Conservation (phyloP, 1,140 invertebrate genomes). For the Dinoponera quadriceps region DNA sequence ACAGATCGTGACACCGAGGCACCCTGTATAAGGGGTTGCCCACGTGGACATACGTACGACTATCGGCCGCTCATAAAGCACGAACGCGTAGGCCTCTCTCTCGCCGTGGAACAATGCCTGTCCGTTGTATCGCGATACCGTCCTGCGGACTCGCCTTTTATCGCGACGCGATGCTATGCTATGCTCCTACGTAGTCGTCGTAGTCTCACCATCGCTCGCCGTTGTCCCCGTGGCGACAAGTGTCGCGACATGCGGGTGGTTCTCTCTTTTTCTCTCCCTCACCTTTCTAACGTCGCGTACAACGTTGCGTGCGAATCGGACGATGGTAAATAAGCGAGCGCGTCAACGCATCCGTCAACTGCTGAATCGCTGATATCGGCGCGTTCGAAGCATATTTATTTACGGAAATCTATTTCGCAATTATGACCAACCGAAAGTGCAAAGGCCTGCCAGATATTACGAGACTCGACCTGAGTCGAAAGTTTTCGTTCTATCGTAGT, state of each 20-base stretch:
- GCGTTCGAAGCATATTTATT: too few relatives aligned
- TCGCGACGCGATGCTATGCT: constrained; percentile 62
- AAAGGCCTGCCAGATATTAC: too few relatives aligned
- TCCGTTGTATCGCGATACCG: constrained; percentile 60
- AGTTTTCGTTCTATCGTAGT: too few relatives aligned
- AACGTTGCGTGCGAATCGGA: neutral
- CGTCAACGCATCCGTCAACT: neutral
- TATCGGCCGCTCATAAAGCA: constrained; percentile 69
- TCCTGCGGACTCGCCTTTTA: constrained; percentile 54
- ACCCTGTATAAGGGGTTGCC: constrained; percentile 11
- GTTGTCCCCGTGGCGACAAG: constrained; percentile 18
- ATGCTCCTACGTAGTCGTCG: constrained; percentile 24
- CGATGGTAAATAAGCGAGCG: constrained; percentile 1
- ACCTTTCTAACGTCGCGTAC: neutral
- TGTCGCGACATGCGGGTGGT: constrained; percentile 59
- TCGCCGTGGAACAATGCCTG: constrained; percentile 64
- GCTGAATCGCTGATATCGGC: neutral
- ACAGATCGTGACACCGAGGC: constrained; percentile 6
- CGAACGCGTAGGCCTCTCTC: constrained; percentile 45
- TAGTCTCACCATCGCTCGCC: constrained; percentile 25
- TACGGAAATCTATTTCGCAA: too few relatives aligned
- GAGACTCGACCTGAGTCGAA: too few relatives aligned
- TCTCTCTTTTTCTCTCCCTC: constrained; percentile 9
- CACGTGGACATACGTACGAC: constrained; percentile 42
- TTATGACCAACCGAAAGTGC: too few relatives aligned